Evolutionary conservation across 2,888 invertebrate genomes (phyloP), one percentile per base, ranked within the genome.

Genomic region (Zhengitettix transpicula): DNA sequence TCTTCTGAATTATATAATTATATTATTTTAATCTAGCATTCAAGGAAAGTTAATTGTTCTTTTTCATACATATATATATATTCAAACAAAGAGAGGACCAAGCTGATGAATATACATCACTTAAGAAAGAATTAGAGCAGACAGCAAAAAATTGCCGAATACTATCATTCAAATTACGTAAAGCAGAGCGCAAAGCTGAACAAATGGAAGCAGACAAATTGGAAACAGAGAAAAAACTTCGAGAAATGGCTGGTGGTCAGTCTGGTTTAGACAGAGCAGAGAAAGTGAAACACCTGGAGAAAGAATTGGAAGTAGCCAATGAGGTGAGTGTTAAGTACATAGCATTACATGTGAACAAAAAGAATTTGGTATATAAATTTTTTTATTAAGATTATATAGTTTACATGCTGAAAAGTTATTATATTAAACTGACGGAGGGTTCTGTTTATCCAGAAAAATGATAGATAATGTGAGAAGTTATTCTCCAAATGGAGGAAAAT

Each of bases 81-180:
- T 28, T 28, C 2, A 28, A 28, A 28, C 77, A 64, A 70, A 84
- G 94, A 67, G 98, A 98, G 72, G 97, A 97, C 68, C 97, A 98
- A 76, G 93, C 92, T 10, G 93, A 96, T 69, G 98, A 97, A 71
- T 97, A 97, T 71, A 85, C 91, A 3, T 90, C 90, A 58, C 73
- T 99, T 57, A 89, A 96, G 75, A 89, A 94, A 70, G 97, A 97
- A 73, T 79, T 99, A 65, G 98, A 99, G 70, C 91, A 93, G 70
- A 91, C 94, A 5, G 93, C 94, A 56, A 99, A 99, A 73, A 98
- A 98, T 75, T 98, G 98, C 75, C 82, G 99, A 67, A 94, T 99
- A 67, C 80, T 99, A 65, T 97, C 98, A 66, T 99, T 99, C 75
- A 99, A 99, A 74, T 76, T 99, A 65, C 84, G 97, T 69, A 99